A percentile compares a stretch with the other conserved stretches of the same genome.
These are phyloP conservation scores for Paradoxurus hermaphroditus DNA, from an alignment of 2,113 vertebrate species.

Conservation along the genomic window DNA sequence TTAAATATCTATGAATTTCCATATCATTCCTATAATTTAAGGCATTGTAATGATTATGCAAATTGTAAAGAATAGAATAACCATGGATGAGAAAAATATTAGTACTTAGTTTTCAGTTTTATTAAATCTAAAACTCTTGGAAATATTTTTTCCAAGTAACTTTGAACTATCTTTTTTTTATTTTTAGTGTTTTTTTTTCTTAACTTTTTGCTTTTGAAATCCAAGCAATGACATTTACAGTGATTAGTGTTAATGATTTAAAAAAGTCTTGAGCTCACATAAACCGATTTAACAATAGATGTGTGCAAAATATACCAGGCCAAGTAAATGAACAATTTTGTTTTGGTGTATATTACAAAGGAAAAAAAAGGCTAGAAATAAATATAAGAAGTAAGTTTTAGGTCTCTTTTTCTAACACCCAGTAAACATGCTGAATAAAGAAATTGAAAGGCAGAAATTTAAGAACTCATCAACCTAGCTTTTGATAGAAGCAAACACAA, in stretches of 20 bases:
- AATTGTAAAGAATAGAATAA: neutral
- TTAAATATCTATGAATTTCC: neutral
- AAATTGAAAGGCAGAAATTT: neutral
- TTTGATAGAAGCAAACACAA: neutral
- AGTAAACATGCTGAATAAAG: neutral
- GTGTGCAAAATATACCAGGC: neutral
- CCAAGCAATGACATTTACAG: neutral
- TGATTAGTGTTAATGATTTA: neutral
- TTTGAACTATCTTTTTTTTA: neutral
- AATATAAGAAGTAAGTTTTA: neutral
- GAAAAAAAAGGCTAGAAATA: neutral
- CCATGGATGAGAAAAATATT: neutral
- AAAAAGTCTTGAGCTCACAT: neutral
- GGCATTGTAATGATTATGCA: neutral
- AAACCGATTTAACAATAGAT: neutral
- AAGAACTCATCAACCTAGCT: neutral
- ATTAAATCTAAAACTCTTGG: neutral
- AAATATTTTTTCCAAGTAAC: neutral
- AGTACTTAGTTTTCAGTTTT: neutral
- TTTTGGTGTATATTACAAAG: neutral
- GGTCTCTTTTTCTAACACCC: neutral
- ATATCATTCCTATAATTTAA: neutral
- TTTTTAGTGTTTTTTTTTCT: neutral
- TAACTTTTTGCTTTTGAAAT: neutral
- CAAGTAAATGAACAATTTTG: conserved; percentile 12